phyloP scores from a whole-genome alignment of 2,888 invertebrate genomes.

The Masnerella sp. region DNA sequence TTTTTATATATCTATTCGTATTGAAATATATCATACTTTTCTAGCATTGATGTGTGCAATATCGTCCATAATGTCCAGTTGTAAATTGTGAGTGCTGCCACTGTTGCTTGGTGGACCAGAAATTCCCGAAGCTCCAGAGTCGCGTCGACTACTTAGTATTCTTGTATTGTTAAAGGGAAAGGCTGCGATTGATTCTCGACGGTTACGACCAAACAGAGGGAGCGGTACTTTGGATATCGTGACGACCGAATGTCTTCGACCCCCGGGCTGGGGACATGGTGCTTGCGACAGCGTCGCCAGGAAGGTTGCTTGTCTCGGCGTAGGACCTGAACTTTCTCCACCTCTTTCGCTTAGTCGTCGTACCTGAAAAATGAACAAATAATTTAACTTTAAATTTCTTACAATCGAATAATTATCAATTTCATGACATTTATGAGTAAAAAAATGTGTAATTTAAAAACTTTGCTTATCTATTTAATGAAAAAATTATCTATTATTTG shows the following conservation, averaged over 20 bases:
- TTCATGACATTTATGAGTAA: too few relatives aligned
- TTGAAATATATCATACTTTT: too few relatives aligned
- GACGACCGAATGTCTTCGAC: slow-evolving; percentile 90
- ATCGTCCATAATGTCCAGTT: slow-evolving; percentile 93
- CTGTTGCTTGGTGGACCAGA: slow-evolving; percentile 86
- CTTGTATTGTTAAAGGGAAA: slow-evolving; percentile 81
- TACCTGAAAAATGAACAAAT: slow-evolving; percentile 78
- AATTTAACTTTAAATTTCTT: too few relatives aligned
- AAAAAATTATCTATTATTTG: too few relatives aligned
- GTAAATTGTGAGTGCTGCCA: slow-evolving; percentile 90
- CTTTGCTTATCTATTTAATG: too few relatives aligned
- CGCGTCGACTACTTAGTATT: slow-evolving; percentile 77
- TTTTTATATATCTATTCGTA: too few relatives aligned
- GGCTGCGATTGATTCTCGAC: slow-evolving; percentile 90
- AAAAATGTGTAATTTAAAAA: too few relatives aligned
- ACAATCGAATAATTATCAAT: too few relatives aligned
- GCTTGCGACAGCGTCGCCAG: slow-evolving; percentile 88
- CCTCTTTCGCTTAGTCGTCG: slow-evolving; percentile 89
- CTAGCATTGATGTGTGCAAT: slow-evolving; percentile 85
- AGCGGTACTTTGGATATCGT: slow-evolving; percentile 90
- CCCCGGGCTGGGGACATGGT: slow-evolving; percentile 85
- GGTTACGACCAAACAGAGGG: slow-evolving; percentile 86
- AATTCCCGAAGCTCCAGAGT: slow-evolving; percentile 77
- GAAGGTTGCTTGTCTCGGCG: slow-evolving; percentile 89
- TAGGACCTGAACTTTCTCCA: slow-evolving; percentile 85